A percentile compares a stretch with the other conserved stretches of the same genome.
phyloP scores from a whole-genome alignment of 2,113 vertebrate species.

The Daboia siamensis region DNA sequence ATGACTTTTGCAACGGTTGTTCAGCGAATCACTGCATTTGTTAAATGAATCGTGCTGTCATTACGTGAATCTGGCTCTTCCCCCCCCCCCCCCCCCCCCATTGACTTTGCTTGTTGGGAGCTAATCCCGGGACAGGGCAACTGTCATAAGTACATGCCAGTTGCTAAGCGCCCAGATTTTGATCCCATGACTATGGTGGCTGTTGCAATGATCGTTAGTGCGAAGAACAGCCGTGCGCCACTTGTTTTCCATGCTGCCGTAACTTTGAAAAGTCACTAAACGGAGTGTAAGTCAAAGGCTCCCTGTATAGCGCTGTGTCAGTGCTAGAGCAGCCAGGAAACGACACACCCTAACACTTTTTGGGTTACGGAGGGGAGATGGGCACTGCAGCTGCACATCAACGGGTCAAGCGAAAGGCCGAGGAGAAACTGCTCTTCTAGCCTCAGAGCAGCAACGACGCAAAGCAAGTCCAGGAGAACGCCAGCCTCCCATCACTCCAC shows the following conservation, averaged over 20 bases:
- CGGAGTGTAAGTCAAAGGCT: background rate
- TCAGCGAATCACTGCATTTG: no score
- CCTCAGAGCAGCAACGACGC: background rate
- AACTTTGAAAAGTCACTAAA: background rate
- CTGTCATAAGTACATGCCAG: background rate
- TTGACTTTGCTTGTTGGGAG: no score
- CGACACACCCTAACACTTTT: slow-evolving; percentile 26
- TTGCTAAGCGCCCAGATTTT: background rate
- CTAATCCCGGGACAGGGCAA: background rate
- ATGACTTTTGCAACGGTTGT: no score
- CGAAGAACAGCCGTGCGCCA: background rate
- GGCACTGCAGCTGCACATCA: slow-evolving; percentile 47
- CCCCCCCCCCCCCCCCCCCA: no score
- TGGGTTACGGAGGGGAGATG: slow-evolving; percentile 1
- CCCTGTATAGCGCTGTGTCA: background rate
- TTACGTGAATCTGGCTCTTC: background rate
- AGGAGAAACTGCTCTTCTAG: background rate
- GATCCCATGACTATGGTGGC: background rate
- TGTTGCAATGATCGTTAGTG: background rate
- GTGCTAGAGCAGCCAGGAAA: background rate
- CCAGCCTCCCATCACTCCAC: background rate
- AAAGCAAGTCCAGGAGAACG: background rate
- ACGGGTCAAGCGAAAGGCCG: background rate
- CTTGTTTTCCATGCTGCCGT: background rate
- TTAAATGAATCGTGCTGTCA: background rate